Evolutionary conservation across 2,113 vertebrate species (phyloP).

Genomic region (Corythoichthys intestinalis): DNA sequence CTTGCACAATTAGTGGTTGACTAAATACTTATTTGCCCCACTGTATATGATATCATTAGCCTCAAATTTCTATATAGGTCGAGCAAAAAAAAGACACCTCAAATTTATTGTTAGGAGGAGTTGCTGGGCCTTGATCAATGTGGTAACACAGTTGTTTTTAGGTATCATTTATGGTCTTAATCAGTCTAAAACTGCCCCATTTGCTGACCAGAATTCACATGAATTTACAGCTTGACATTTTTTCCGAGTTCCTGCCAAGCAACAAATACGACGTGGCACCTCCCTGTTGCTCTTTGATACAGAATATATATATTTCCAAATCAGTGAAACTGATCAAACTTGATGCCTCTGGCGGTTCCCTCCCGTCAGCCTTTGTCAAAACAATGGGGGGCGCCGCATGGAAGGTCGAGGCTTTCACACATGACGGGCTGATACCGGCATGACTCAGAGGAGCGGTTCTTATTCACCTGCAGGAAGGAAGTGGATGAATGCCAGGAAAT

Average conservation of each 20-base stretch:
- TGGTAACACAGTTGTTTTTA: neutral
- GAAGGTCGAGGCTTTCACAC: constrained; percentile 2
- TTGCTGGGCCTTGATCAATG: neutral
- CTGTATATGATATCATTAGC: too few species aligned
- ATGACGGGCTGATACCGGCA: constrained; percentile 1
- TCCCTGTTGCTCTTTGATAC: neutral
- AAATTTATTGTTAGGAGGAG: neutral
- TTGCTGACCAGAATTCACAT: neutral
- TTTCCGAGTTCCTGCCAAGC: too few species aligned
- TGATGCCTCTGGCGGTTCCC: neutral
- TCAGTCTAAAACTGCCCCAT: neutral
- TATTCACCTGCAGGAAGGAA: constrained; percentile 63
- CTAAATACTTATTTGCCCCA: too few species aligned
- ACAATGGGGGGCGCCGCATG: constrained; percentile 1
- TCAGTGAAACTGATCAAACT: neutral
- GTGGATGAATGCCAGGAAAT: constrained; percentile 60
- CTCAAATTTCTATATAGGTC: too few species aligned
- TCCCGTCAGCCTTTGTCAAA: neutral
- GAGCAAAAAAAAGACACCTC: neutral
- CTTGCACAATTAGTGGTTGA: too few species aligned
- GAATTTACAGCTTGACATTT: too few species aligned
- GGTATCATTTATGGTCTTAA: neutral
- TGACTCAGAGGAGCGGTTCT: constrained; percentile 11
- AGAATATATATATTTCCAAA: neutral
- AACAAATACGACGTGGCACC: neutral